Conservation (phyloP, 2,888 invertebrate genomes). For the Pseudococcus jackbeardsleyi region DNA sequence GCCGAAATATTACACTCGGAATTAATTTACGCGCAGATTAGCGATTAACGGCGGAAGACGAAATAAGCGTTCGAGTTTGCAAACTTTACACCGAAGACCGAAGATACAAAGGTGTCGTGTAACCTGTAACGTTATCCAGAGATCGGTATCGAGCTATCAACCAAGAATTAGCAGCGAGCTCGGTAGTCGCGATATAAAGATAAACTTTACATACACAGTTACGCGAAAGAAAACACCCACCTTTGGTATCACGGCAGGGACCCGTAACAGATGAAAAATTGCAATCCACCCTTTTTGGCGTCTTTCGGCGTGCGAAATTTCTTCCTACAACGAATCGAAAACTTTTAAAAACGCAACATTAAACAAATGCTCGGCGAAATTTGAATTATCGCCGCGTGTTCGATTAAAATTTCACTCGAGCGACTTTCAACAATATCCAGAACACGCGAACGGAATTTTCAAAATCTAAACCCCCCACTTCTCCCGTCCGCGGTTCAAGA, state of each 20-base stretch:
- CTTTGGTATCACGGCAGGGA: neutral
- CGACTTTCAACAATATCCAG: neutral
- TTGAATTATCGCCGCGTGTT: neutral
- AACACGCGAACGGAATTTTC: neutral
- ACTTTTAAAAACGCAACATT: neutral
- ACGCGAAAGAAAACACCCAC: neutral
- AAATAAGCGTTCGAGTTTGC: neutral
- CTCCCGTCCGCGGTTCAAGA: too few relatives aligned
- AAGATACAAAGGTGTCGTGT: neutral
- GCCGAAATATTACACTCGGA: neutral
- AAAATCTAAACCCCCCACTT: neutral
- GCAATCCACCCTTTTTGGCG: neutral
- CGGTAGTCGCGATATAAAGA: too few relatives aligned
- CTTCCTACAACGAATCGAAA: neutral
- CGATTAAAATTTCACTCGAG: neutral
- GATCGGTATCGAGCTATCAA: neutral
- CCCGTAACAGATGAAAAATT: neutral
- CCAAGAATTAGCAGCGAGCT: too few relatives aligned
- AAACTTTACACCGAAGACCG: neutral
- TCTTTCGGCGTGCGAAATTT: too few relatives aligned
- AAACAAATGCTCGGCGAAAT: neutral
- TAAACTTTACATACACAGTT: too few relatives aligned
- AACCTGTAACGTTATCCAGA: neutral
- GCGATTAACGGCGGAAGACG: neutral
- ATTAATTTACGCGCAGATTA: neutral